phyloP scores from a whole-genome alignment of 2,888 invertebrate species.

The Himalopsyche kuldschensis region DNA sequence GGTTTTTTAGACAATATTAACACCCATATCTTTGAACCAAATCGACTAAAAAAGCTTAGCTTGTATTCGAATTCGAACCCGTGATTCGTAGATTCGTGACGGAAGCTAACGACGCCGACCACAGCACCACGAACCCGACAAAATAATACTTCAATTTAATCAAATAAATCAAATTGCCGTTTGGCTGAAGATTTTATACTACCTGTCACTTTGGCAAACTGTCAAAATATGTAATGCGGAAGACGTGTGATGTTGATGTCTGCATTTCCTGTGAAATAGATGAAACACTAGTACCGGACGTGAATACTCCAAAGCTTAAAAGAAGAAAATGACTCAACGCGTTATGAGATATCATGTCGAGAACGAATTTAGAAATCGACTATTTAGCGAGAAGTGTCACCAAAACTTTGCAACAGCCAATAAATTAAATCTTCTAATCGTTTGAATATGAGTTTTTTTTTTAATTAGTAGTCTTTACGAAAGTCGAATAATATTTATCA shows the following conservation, averaged over 20 bases:
- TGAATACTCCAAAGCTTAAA: neutral
- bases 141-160: too few species aligned
- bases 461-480: too few species aligned
- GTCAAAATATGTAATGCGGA: neutral
- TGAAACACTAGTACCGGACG: neutral
- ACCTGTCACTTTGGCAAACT: neutral
- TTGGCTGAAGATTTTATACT: neutral
- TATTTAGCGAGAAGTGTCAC: neutral
- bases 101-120: too few species aligned
- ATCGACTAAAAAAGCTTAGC: too few species aligned
- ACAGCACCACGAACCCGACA: too few species aligned
- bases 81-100: too few species aligned
- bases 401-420: neutral
- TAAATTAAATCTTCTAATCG: too few species aligned
- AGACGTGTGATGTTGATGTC: neutral
- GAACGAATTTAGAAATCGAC: neutral
- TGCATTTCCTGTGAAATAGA: neutral
- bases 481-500: too few species aligned
- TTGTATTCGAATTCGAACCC: too few species aligned
- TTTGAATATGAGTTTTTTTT: too few species aligned
- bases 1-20: too few species aligned
- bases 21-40: too few species aligned
- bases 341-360: neutral
- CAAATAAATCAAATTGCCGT: neutral
- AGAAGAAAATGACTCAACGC: neutral